Evolutionary conservation across 2,797 vertebrate genomes (phyloP), one percentile per base, ranked within the genome.

Genomic region (Dallia pectoralis): DNA sequence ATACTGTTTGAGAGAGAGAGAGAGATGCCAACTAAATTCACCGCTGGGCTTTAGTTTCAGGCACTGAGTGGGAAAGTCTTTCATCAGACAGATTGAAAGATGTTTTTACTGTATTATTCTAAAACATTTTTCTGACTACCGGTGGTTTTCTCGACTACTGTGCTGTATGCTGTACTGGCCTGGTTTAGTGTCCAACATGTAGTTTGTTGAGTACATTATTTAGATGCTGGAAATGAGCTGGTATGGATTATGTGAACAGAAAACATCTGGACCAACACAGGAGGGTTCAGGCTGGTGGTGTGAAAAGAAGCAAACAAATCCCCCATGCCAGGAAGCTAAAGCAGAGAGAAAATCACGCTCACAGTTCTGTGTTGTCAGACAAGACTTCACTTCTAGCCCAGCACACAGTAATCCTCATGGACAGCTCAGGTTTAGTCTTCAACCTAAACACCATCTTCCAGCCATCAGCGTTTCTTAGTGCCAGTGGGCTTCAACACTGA

Each of bases 401-500:
- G 62, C 67, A 69, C 67, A 2, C 66, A 66, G 79, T 67, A 64
- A 74, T 75, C 69, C 63, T 40, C n/a, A 33, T 44, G 18, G 70
- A 65, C 74, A 48, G 66, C 67, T 53, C 18, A 33, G 67, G 75
- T 73, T 40, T 51, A 32, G 27, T 79, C 76, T 53, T 78, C 77
- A 75, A 71, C 71, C 65, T 82, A 74, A 51, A 65, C 72, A 64
- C 79, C 75, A 81, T 81, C 83, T 83, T 76, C 74, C 76, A 70
- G 77, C 81, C 82, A 76, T 88, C 79, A 80, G 7, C 14, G 11
- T 44, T 44, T 44, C 40, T 11, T 44, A 44, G 40, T n/a, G n/a
- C 40, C 40, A 44, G 40, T 44, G 3, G 40, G 12, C 40, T 44
- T 44, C 40, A 9, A 44, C 40, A 44, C 40, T 44, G 40, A 12